These are phyloP conservation scores for Quiscalus mexicanus DNA, from an alignment of 2,113 vertebrate species.

Conservation along the genomic window DNA sequence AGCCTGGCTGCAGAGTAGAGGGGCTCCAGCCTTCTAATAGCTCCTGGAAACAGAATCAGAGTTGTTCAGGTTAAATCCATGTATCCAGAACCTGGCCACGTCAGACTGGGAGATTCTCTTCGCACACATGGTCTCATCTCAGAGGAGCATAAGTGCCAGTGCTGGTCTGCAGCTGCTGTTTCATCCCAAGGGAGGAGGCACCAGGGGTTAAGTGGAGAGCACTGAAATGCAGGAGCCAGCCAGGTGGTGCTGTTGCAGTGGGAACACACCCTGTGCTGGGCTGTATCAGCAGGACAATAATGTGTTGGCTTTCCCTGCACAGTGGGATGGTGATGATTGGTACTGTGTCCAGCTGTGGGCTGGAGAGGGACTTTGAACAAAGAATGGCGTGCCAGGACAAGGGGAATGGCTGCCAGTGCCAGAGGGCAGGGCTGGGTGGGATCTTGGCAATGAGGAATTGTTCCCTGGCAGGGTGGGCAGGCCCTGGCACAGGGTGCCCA, in stretches of 20 bases:
- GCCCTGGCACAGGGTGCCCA: too few relatives aligned
- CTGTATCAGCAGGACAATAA: fast-evolving
- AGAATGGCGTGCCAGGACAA: too few relatives aligned
- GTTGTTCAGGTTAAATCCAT: not conserved
- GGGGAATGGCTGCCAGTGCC: too few relatives aligned
- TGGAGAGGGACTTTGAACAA: not conserved
- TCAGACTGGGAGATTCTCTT: not conserved
- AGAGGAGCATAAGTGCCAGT: too few relatives aligned
- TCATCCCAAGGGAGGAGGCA: not conserved
- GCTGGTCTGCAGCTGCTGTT: not conserved
- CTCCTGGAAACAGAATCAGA: not conserved
- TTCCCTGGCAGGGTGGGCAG: too few relatives aligned
- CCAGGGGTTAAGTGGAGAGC: not conserved
- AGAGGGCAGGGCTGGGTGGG: too few relatives aligned
- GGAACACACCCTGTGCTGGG: not conserved
- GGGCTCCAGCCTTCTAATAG: not conserved
- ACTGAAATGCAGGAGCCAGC: not conserved
- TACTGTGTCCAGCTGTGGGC: not conserved
- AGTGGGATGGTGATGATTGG: not conserved
- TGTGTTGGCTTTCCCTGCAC: not conserved
- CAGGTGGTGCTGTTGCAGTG: not conserved
- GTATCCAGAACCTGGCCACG: fast-evolving
- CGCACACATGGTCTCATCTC: fast-evolving
- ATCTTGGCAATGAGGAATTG: too few relatives aligned
- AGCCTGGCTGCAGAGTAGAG: not conserved